These are phyloP conservation scores for Diorhabda carinulata DNA, from an alignment of 1,140 invertebrate species.

Conservation along the genomic window DNA sequence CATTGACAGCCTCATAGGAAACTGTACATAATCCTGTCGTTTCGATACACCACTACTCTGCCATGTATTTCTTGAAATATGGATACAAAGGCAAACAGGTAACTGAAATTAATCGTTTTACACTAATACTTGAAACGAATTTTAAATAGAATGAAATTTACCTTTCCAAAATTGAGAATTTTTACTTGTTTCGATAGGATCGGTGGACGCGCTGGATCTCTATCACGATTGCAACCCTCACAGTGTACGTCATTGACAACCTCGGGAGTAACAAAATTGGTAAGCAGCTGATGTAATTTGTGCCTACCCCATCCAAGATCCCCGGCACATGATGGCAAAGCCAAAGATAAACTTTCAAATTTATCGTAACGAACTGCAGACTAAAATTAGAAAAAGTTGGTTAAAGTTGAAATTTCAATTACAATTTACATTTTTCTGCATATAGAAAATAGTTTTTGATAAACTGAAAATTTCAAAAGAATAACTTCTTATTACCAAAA, in stretches of 20 bases:
- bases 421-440: too few species aligned
- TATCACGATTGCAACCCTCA: conserved; percentile 64
- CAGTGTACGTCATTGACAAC: conserved; percentile 80
- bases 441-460: too few species aligned
- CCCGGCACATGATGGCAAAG: conserved; percentile 58
- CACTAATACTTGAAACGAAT: background rate
- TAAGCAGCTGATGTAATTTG: conserved; percentile 66
- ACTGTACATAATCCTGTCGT: conserved; percentile 78
- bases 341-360: conserved; percentile 81
- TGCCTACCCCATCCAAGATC: conserved; percentile 53
- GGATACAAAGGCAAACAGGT: conserved; percentile 78
- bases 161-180: conserved; percentile 81
- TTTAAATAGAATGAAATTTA: background rate
- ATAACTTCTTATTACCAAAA: too few species aligned
- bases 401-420: too few species aligned
- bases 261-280: conserved; percentile 79
- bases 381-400: conserved; percentile 47
- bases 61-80: conserved; percentile 84
- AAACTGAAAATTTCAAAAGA: too few species aligned
- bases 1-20: conserved; percentile 78
- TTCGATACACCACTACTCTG: conserved; percentile 72
- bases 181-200: conserved; percentile 65
- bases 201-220: conserved; percentile 45
- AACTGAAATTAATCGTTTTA: conserved; percentile 52
- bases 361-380: conserved; percentile 83